These are phyloP conservation scores for Neosilurus hyrtlii DNA, from an alignment of 2,797 vertebrate genomes.

Conservation along the genomic window DNA sequence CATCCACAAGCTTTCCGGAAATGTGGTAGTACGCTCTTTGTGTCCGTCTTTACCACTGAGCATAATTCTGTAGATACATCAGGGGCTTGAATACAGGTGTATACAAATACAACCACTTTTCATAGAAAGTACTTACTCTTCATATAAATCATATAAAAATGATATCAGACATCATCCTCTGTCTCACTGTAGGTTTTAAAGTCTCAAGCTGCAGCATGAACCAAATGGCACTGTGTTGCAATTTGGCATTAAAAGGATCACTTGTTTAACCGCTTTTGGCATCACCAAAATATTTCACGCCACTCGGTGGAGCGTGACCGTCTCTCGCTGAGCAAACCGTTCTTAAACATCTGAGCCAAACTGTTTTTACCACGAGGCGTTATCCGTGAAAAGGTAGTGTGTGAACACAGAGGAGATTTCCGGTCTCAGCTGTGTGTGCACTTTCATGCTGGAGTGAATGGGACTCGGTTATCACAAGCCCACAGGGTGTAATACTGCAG, in stretches of 20 bases:
- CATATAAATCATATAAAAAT: background rate
- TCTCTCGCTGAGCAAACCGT: conserved; percentile 2
- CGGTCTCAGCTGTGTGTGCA: conserved; percentile 37
- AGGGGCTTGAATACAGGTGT: too few relatives aligned
- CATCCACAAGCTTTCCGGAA: too few relatives aligned
- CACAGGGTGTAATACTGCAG: conserved; percentile 68
- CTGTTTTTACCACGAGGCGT: background rate
- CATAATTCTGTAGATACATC: too few relatives aligned
- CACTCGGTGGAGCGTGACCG: background rate
- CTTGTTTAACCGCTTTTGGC: background rate
- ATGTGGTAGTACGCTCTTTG: too few relatives aligned
- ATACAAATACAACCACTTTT: too few relatives aligned
- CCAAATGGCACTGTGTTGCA: background rate
- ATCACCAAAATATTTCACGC: background rate
- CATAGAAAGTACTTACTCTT: too few relatives aligned
- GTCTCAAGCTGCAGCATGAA: background rate
- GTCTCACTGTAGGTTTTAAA: background rate
- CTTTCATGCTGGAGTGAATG: conserved; percentile 52
- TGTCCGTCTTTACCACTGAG: too few relatives aligned
- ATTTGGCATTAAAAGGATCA: background rate
- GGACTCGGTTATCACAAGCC: conserved; percentile 69
- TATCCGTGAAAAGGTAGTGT: conserved; percentile 1
- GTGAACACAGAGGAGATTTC: conserved; percentile 35
- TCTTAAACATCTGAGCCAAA: background rate
- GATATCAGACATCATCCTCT: background rate